Evolutionary conservation across 2,113 vertebrate genomes (phyloP), one percentile per base, ranked within the genome.

Genomic region (Epinephelus moara): DNA sequence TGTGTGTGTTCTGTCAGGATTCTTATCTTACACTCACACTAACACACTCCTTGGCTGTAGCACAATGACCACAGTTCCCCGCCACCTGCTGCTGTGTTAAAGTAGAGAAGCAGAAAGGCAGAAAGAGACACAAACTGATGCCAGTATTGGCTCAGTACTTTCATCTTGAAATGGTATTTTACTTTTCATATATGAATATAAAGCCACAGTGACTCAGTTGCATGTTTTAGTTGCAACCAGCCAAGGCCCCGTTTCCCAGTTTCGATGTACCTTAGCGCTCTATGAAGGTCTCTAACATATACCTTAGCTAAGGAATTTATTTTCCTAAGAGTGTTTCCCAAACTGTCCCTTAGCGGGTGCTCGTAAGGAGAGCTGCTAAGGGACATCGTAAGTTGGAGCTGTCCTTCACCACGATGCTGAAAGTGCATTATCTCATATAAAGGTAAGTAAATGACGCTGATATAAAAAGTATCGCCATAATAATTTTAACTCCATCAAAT

Each of bases 41-140:
- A 72, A 81, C 90, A 90, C 89, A 70, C 75, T 88, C 57, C 45
- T 85, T 82, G 81, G 81, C 85, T 88, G 75, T 33, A 50, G 53
- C 77, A 90, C 90, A 81, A 70, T 87, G 80, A 75, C 81, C 80
- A 71, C 64, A 80, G 75, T 59, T 89, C 78, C 60, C 68, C 60
- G 42, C 80, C 79, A 80, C 89, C 89, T 88, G 90, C 92, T 93
- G 91, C 71, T 82, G 83, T 88, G 81, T 88, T 55, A 81, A 63
- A 91, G 81, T 56, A 86, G 40, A 73, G 70, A 77, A 55, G 60
- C 83, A 81, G 64, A 83, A 42, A 75, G 68, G 25, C 63, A 81
- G 50, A 78, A 40, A 67, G 57, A 56, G 18, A 81, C 47, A 13
- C 56, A 62, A 6, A 53, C 71, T 75, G 71, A 81, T 82, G 77